Evolutionary conservation across 2,888 invertebrate genomes (phyloP).

Genomic region (Hirtodrosophila cameraria): DNA sequence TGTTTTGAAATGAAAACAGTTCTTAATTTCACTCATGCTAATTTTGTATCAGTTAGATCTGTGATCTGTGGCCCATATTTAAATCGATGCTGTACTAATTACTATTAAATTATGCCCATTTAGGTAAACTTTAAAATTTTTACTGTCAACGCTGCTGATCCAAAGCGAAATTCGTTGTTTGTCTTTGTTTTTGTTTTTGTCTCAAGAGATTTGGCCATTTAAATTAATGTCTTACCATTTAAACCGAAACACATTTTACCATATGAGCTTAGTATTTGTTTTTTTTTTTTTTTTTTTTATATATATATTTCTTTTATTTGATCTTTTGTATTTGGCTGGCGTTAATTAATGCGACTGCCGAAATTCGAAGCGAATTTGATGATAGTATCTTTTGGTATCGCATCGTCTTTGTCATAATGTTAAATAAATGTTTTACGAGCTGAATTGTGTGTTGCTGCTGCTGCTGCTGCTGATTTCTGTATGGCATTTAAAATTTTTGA

Average conservation of each 20-base stretch:
- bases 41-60: constrained; percentile 6
- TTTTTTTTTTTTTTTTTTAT: constrained; percentile 11
- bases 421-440: constrained; percentile 70
- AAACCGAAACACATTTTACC: constrained; percentile 53
- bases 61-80: constrained; percentile 26
- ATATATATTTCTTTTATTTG: constrained; percentile 31
- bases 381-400: constrained; percentile 57
- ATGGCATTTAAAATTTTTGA: constrained; percentile 51
- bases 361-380: constrained; percentile 26
- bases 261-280: constrained; percentile 32
- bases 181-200: too few species aligned
- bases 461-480: constrained; percentile 46
- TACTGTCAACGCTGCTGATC: constrained; percentile 39
- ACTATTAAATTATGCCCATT: constrained; percentile 45
- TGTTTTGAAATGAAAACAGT: not conserved
- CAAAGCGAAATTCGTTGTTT: not conserved
- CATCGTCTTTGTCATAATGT: constrained; percentile 53
- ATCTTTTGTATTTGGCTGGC: constrained; percentile 6
- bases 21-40: not conserved
- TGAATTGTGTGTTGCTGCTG: constrained; percentile 54
- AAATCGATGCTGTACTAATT: constrained; percentile 40
- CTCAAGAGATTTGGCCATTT: constrained; percentile 28
- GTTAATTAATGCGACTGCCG: constrained; percentile 64
- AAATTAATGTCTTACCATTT: constrained; percentile 66
- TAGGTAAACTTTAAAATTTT: constrained; percentile 28